Percentiles rank a stretch among this genome's conserved stretches.
phyloP scores from a whole-genome alignment of 2,797 vertebrate species.

The Onychomys leucogaster region DNA sequence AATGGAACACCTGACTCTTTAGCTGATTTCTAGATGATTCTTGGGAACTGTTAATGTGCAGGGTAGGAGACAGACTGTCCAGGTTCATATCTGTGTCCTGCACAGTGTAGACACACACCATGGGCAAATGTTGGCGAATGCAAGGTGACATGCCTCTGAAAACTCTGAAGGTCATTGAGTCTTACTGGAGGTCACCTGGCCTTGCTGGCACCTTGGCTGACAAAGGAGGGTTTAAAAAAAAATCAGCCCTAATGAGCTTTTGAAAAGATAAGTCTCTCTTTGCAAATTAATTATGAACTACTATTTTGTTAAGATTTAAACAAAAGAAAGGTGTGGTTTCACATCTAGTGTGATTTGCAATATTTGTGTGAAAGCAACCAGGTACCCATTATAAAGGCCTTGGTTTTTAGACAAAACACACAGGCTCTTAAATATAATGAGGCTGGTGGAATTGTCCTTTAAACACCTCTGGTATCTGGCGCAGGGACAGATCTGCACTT shows the following conservation, averaged over 20 bases:
- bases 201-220: slow-evolving; percentile 33
- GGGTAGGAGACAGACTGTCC: background rate
- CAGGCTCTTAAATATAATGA: background rate
- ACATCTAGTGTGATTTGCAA: slow-evolving; percentile 49
- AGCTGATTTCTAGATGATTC: slow-evolving; percentile 26
- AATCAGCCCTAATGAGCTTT: background rate
- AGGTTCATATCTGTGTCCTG: slow-evolving; percentile 6
- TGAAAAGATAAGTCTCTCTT: background rate
- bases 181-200: slow-evolving; percentile 28
- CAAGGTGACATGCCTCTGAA: slow-evolving; percentile 62
- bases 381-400: slow-evolving; percentile 8
- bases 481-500: slow-evolving; percentile 64
- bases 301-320: background rate
- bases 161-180: slow-evolving; percentile 12
- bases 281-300: slow-evolving; percentile 46
- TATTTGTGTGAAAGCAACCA: slow-evolving; percentile 20
- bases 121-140: background rate
- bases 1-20: background rate
- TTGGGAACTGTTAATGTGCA: background rate
- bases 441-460: slow-evolving; percentile 46
- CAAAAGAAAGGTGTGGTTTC: slow-evolving; percentile 38
- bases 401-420: slow-evolving; percentile 46
- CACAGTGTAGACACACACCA: background rate
- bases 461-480: slow-evolving; percentile 47
- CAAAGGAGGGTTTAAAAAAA: background rate